Evolutionary conservation across 1,140 invertebrate species (phyloP).

Genomic region (Cydia splendana): DNA sequence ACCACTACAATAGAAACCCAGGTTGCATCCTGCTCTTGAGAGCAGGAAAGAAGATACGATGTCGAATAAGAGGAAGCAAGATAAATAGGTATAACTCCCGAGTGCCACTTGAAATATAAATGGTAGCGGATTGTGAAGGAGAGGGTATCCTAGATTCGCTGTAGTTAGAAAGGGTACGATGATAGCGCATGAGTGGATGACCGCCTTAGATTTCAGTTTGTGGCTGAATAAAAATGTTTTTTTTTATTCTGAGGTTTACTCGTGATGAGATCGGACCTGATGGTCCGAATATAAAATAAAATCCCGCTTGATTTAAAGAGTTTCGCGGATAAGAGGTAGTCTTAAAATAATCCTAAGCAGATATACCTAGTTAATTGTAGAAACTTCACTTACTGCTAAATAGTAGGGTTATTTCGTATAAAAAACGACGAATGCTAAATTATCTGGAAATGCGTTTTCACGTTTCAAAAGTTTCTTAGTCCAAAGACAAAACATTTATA

Average conservation of each 20-base stretch:
- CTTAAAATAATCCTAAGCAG: not conserved
- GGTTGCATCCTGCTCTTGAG: conserved; percentile 67
- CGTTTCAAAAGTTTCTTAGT: not conserved
- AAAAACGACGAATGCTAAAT: no score
- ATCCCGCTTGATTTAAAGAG: not conserved
- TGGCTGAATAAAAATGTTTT: not conserved
- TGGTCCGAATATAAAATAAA: no score
- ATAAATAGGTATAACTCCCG: conserved; percentile 39
- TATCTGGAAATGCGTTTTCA: no score
- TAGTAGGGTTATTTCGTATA: no score
- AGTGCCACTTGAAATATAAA: conserved; percentile 66
- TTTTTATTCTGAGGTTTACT: not conserved
- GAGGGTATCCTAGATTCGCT: conserved; percentile 39
- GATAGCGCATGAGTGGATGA: conserved; percentile 44
- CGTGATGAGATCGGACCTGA: no score
- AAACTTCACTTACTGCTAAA: no score
- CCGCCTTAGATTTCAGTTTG: conserved; percentile 7
- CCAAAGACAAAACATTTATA: not conserved
- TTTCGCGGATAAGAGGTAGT: not conserved
- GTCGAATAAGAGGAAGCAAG: conserved; percentile 44
- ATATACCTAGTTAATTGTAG: no score
- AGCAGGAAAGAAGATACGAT: conserved; percentile 50
- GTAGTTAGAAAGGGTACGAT: conserved; percentile 30
- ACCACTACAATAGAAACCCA: conserved; percentile 59
- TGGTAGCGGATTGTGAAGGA: conserved; percentile 58